Percentiles rank a stretch among this genome's conserved stretches.
phyloP scores from a whole-genome alignment of 1,140 invertebrate genomes.

The Diorhabda sublineata region DNA sequence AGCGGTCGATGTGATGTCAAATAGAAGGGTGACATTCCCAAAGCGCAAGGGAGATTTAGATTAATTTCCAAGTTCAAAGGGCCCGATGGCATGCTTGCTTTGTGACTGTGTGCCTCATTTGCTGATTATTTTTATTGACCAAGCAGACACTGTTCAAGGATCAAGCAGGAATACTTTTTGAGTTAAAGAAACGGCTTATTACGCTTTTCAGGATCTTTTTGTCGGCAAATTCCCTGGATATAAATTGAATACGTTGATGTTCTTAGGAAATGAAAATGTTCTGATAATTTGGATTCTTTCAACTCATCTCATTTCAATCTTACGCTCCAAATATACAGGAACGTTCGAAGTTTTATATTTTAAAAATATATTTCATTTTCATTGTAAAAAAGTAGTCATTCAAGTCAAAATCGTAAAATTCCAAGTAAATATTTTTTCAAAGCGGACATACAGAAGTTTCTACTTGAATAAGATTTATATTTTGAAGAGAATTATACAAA shows the following conservation, averaged over 20 bases:
- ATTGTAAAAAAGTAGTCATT: too few relatives aligned
- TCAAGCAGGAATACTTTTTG: slow-evolving; percentile 17
- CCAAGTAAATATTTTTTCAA: too few relatives aligned
- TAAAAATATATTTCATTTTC: too few relatives aligned
- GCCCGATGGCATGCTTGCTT: slow-evolving; percentile 35
- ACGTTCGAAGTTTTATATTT: too few relatives aligned
- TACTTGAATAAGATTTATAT: too few relatives aligned
- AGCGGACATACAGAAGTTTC: too few relatives aligned
- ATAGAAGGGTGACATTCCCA: slow-evolving; percentile 34
- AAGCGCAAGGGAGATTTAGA: slow-evolving; percentile 36
- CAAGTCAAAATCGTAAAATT: too few relatives aligned
- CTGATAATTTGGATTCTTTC: too few relatives aligned
- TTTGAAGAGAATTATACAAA: too few relatives aligned
- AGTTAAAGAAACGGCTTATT: slow-evolving; percentile 17
- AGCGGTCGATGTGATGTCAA: slow-evolving; percentile 32
- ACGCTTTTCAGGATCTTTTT: slow-evolving; percentile 7
- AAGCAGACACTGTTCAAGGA: slow-evolving; percentile 18
- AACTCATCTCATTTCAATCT: too few relatives aligned
- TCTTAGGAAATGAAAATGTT: too few relatives aligned
- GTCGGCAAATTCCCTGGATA: slow-evolving; percentile 7
- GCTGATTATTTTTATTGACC: slow-evolving; percentile 42
- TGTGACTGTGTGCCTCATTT: slow-evolving; percentile 39
- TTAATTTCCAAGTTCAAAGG: slow-evolving; percentile 41
- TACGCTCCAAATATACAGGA: too few relatives aligned
- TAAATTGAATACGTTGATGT: neutral